phyloP scores from a whole-genome alignment of 2,888 invertebrate species.

The Lochmaea capreae region DNA sequence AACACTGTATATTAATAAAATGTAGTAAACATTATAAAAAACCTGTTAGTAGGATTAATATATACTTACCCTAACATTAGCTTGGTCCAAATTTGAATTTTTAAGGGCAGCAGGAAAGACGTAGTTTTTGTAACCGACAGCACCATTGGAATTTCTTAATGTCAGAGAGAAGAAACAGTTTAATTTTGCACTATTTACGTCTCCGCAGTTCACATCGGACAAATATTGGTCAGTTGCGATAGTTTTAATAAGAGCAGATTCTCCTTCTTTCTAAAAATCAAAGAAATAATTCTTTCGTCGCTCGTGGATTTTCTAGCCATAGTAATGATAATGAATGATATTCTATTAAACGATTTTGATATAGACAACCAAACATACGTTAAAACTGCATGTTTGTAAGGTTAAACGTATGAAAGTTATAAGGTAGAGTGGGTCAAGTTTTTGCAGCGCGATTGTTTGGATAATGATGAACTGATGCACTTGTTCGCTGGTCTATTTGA shows the following conservation, averaged over 20 bases:
- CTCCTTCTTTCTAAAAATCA: slow-evolving; percentile 46
- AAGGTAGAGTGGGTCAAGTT: too few relatives aligned
- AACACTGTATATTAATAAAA: too few relatives aligned
- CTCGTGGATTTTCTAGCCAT: too few relatives aligned
- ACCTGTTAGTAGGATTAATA: not conserved
- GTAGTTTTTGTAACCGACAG: slow-evolving; percentile 74
- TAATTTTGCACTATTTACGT: slow-evolving; percentile 52
- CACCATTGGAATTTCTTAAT: slow-evolving; percentile 65
- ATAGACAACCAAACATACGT: too few relatives aligned
- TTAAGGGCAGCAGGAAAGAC: slow-evolving; percentile 74
- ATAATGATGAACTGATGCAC: too few relatives aligned
- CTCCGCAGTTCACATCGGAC: slow-evolving; percentile 58
- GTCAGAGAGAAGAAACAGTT: slow-evolving; percentile 67
- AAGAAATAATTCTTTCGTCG: not conserved
- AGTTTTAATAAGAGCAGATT: slow-evolving; percentile 47
- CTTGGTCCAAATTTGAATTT: slow-evolving; percentile 66
- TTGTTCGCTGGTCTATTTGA: too few relatives aligned
- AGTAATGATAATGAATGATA: too few relatives aligned
- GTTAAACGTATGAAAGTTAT: too few relatives aligned
- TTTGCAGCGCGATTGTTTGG: too few relatives aligned
- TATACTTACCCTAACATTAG: slow-evolving; percentile 71
- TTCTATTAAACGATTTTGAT: too few relatives aligned
- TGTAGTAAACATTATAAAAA: not conserved
- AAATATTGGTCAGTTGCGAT: slow-evolving; percentile 58
- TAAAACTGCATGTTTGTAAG: too few relatives aligned